Base-by-base conservation (phyloP, 2,888 invertebrate genomes). In the Andrena bicolor region DNA sequence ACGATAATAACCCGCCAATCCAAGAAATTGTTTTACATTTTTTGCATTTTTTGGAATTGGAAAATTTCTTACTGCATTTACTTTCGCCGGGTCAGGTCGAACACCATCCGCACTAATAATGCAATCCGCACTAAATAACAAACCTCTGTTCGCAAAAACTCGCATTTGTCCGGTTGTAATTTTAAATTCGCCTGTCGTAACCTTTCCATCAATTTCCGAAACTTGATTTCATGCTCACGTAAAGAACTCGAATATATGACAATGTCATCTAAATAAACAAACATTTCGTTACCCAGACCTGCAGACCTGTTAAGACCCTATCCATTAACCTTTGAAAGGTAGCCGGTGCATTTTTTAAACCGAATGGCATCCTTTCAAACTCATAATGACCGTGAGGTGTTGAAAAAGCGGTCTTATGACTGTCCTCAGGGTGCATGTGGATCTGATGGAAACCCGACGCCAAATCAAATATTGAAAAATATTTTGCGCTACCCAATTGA, bases 321-420 rank as follows among this genome's bases (percentile, higher is more conserved):
- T 65, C 49, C 65, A 65, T 65, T 26, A 65, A 13, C 2, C 65
- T 8, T 65, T 65, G 63, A 41, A 63, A 35, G 2, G 41, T 63
- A 8, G 63, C 63, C 20, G 41, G 63, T 20, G 41, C 35, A 28
- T 65, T 65, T n/a, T 51, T 48, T 49, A 65, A 65, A 0, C 49
- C 65, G 8, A 65, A 65, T 1, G 65, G 65, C 65, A 65, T 65
- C 23, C 65, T 51, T n/a, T 20, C n/a, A 49, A 65, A 65, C 28
- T 65, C 28, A 49, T n/a, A 65, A 28, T 65, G 65, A 7, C 65
- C 65, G 10, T 28, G 3, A n/a, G 65, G 65, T 8, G 65, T 65
- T 16, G 65, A 2, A 35, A 65, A 65, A 16, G 65, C 64, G 5
- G 64, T 64, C 26, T 64, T 64, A 16, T 64, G 64, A 23, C 30